phyloP scores from a whole-genome alignment of 2,113 vertebrate species.

The Neodontobutis hainanensis region DNA sequence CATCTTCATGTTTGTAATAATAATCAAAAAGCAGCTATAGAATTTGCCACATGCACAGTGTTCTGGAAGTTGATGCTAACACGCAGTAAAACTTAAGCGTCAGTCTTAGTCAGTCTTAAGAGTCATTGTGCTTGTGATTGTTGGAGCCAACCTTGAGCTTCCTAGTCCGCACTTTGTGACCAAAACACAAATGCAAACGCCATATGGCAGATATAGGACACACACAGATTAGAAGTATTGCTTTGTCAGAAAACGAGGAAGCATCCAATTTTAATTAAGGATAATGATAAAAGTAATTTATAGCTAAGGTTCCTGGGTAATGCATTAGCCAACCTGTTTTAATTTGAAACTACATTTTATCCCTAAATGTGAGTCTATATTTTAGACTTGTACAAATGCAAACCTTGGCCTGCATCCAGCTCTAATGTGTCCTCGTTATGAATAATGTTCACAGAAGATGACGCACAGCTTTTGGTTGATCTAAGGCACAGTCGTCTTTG shows the following conservation, averaged over 20 bases:
- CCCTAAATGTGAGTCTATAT: conserved; percentile 42
- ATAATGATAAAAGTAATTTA: conserved; percentile 9
- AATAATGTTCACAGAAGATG: conserved; percentile 41
- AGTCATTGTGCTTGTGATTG: too few species aligned
- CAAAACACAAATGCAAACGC: too few species aligned
- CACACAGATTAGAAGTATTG: background rate
- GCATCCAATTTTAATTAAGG: conserved; percentile 14
- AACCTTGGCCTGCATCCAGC: conserved; percentile 58
- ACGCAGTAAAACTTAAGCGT: too few species aligned
- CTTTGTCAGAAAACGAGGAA: background rate
- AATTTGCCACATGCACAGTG: too few species aligned
- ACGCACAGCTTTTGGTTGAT: conserved; percentile 18
- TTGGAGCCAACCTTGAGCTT: too few species aligned
- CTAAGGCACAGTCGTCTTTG: conserved; percentile 9
- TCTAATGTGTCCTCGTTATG: conserved; percentile 52
- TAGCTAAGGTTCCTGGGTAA: conserved; percentile 1
- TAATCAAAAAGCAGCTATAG: too few species aligned
- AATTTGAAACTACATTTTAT: conserved; percentile 28
- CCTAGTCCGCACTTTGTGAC: too few species aligned
- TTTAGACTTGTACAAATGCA: conserved; percentile 42
- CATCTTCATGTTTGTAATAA: too few species aligned
- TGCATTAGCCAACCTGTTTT: conserved; percentile 13
- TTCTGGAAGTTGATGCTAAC: too few species aligned
- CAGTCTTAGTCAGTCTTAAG: too few species aligned
- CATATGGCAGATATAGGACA: too few species aligned